Conservation (phyloP, 1,140 invertebrate genomes). For the Bombus vancouverensis region DNA sequence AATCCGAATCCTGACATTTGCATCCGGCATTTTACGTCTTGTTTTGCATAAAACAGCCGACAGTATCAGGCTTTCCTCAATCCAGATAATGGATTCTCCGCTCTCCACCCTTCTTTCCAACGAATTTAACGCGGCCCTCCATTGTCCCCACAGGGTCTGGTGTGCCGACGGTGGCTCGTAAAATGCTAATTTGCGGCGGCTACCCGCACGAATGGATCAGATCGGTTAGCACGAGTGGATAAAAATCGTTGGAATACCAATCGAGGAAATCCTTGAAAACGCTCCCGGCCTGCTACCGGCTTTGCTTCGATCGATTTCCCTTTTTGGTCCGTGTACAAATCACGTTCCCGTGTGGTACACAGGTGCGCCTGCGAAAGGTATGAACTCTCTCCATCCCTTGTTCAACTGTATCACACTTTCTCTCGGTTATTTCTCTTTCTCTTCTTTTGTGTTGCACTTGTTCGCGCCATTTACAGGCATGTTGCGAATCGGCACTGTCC, state of each 20-base stretch:
- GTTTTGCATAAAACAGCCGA: slow-evolving; percentile 54
- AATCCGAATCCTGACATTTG: slow-evolving; percentile 48
- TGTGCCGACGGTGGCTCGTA: slow-evolving; percentile 55
- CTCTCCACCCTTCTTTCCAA: slow-evolving; percentile 60
- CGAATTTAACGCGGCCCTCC: slow-evolving; percentile 63
- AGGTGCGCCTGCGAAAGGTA: slow-evolving; percentile 34
- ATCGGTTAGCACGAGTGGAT: slow-evolving; percentile 51
- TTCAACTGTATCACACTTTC: not conserved
- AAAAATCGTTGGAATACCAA: slow-evolving; percentile 67
- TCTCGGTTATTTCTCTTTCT: not conserved
- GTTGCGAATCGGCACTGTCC: not conserved
- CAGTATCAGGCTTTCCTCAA: slow-evolving; percentile 61
- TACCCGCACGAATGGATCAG: slow-evolving; percentile 50
- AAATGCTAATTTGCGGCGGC: slow-evolving; percentile 66
- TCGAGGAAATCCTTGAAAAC: slow-evolving; percentile 67
- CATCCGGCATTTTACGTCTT: slow-evolving; percentile 53
- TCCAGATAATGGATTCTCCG: slow-evolving; percentile 59
- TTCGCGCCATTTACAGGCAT: not conserved
- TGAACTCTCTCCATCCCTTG: not conserved
- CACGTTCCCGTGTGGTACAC: slow-evolving; percentile 48
- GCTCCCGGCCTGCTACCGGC: not conserved
- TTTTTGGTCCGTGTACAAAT: slow-evolving; percentile 42
- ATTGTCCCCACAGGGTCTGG: slow-evolving; percentile 53
- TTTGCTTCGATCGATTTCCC: slow-evolving; percentile 41
- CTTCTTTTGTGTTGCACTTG: not conserved